Evolutionary conservation across 2,797 vertebrate species (phyloP).

Genomic region (Scolopax rusticola): DNA sequence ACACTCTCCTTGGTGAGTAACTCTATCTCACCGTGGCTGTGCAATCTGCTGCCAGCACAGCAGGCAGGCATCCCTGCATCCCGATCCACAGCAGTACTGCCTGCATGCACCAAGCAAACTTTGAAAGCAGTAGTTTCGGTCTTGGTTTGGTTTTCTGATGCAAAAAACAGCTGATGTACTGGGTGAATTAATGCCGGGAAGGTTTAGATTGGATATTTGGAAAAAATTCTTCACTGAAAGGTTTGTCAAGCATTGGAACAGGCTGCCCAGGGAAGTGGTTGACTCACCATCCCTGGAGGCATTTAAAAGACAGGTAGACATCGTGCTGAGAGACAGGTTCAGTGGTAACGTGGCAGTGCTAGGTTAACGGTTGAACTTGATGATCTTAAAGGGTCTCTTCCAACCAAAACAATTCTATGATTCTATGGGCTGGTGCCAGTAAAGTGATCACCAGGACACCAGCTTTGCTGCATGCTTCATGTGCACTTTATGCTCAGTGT

Average conservation of each 20-base stretch:
- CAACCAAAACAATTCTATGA: not conserved
- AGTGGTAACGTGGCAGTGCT: not conserved
- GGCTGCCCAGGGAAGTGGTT: not conserved
- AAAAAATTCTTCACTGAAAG: not conserved
- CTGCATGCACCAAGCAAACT: not conserved
- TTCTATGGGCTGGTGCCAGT: not conserved
- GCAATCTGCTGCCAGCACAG: not conserved
- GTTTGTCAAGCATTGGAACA: not conserved
- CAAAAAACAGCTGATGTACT: not conserved
- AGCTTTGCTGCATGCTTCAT: not conserved
- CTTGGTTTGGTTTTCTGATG: not conserved
- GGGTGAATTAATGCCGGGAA: not conserved
- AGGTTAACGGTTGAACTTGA: not conserved
- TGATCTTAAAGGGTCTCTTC: not conserved
- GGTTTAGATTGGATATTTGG: not conserved
- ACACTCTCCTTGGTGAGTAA: not conserved
- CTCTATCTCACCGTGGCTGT: not conserved
- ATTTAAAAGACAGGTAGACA: not conserved
- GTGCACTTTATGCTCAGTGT: not conserved
- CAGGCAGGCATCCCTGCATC: not conserved
- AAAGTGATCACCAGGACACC: not conserved
- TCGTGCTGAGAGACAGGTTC: not conserved
- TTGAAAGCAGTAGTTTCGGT: accelerated
- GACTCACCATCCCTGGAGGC: not conserved
- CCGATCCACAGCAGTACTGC: accelerated